Conservation (phyloP, 2,888 invertebrate species). For the Pseudoips prasinana region DNA sequence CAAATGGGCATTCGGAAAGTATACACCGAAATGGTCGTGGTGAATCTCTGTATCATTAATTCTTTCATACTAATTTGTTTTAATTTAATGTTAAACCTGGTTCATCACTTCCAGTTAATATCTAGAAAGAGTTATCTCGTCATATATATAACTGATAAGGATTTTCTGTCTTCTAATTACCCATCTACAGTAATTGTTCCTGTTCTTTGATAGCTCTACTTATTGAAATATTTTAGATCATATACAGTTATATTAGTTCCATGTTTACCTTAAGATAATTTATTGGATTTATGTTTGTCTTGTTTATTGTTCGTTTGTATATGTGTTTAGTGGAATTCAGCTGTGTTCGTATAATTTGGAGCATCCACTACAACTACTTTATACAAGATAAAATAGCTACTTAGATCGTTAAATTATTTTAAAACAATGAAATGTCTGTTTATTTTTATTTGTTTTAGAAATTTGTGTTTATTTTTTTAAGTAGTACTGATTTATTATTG, state of each 20-base stretch:
- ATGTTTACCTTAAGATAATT: slow-evolving; percentile 38
- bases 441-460: too few relatives aligned
- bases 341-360: background rate
- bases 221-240: slow-evolving; percentile 9
- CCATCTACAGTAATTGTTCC: too few relatives aligned
- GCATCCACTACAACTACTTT: too few relatives aligned
- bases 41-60: slow-evolving; percentile 49
- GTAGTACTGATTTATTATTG: too few relatives aligned
- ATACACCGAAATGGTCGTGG: slow-evolving; percentile 83
- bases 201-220: background rate
- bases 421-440: too few relatives aligned
- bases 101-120: slow-evolving; percentile 26
- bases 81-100: slow-evolving; percentile 25
- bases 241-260: slow-evolving; percentile 21
- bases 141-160: too few relatives aligned
- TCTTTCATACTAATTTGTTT: slow-evolving; percentile 35
- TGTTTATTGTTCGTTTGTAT: slow-evolving; percentile 38
- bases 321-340: slow-evolving; percentile 8
- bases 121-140: too few relatives aligned
- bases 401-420: too few relatives aligned
- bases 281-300: slow-evolving; percentile 45
- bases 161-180: slow-evolving; percentile 10
- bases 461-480: too few relatives aligned
- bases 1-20: slow-evolving; percentile 85
- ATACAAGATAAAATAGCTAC: too few relatives aligned